Base-by-base conservation (phyloP, 2,888 invertebrate genomes). In the Hemaris fuciformis region DNA sequence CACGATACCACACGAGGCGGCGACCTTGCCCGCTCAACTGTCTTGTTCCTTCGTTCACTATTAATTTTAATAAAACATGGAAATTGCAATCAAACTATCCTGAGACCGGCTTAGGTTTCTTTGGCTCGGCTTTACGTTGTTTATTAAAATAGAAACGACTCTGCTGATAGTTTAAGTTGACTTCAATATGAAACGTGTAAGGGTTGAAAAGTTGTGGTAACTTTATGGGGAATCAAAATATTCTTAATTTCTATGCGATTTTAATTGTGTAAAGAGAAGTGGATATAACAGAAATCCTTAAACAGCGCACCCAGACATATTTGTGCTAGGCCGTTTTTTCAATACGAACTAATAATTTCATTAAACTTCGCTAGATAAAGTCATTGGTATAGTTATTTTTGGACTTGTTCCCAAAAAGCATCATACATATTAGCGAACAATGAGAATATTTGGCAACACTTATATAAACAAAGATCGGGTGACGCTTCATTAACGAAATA, bases 11-110 rank as follows among this genome's bases (percentile, higher is more conserved):
- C 13, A 22, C 23, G 45, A 45, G 43, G 8, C 41, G 4, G n/a
- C 18, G 53, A 31, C 53, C 53, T 53, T 53, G 53, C 18, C 15
- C 31, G 31, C 31, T 53, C 27, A 53, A 53, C 53, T 53, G 31
- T 5, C 27, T 18, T 18, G 31, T 31, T 53, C 53, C 53, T 31
- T 53, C 8, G 27, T 8, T 53, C 43, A 3, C 53, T 53, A 53
- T 53, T 31, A 53, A 53, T 53, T 53, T 53, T 18, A 15, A 48
- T 48, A 48, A 31, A 53, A 10, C 18, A 53, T 53, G 53, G 53
- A 53, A 15, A 53, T 31, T 53, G 8, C 31, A 53, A 53, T 53
- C 6, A 31, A 31, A 48, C n/a, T 18, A n/a, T 31, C 18, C 31
- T 53, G 31, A 31, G 31, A 53, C 18, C 53, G 20, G 31, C 27